Evolutionary conservation across 2,888 invertebrate genomes (phyloP), one percentile per base, ranked within the genome.

Genomic region (Sesia bembeciformis): DNA sequence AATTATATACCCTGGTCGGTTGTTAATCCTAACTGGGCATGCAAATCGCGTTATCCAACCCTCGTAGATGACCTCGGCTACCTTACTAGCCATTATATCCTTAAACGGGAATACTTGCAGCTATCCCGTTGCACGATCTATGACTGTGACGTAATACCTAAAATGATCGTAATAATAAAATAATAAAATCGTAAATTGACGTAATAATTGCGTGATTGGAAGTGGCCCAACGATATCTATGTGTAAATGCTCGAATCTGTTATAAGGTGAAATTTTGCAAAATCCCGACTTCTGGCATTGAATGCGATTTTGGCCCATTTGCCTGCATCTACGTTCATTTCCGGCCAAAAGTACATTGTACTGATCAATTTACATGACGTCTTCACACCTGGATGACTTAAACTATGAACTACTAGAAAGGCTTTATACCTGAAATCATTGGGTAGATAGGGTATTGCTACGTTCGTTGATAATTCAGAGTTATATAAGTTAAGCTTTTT

Each of bases 11-110:
- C 63, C 53, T 59, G 59, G 40, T 63, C 64, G 1, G 55, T 62
- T 0, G 64, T 65, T 4, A 68, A 39, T n/a, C 8, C 52, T 58
- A 1, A 7, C 5, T 4, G 63, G 64, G 39, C 60, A 61, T 4
- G 65, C 67, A 53, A 60, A 67, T 8, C 65, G 58, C n/a, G 53
- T 50, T 4, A 67, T 66, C 65, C 64, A 66, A 3, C 49, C 46
- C 3, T 52, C 54, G 39, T 64, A 62, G 4, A 75, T 54, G 0
- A 61, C 62, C 7, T 56, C 53, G 0, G 67, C 66, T 4, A 74
- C 65, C 0, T 66, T 68, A 4, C 67, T 63, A 0, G 72, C 69
- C 3, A 62, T 58, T 39, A 68, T 66, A 54, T 74, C 59, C 8
- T 42, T 8, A 2, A 68, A 46, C 0, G 73, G 67, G 6, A 70